phyloP scores from a whole-genome alignment of 2,797 vertebrate species.

The Eutrigla gurnardus region DNA sequence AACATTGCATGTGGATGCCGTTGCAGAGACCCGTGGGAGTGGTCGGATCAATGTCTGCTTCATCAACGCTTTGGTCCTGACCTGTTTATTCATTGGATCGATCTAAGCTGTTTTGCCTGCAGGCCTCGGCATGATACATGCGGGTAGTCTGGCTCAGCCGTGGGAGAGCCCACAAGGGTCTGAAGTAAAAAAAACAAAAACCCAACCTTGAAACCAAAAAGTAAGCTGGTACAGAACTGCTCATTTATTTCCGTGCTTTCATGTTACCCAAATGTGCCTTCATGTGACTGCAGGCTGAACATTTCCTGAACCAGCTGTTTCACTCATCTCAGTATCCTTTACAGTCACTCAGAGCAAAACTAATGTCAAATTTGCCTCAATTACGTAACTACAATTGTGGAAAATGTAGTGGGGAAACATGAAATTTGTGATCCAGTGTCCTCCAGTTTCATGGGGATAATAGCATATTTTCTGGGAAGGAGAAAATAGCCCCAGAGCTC shows the following conservation, averaged over 20 bases:
- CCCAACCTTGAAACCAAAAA: constrained; percentile 22
- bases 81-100: constrained; percentile 76
- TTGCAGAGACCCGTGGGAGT: constrained; percentile 49
- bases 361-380: constrained; percentile 32
- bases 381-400: constrained; percentile 35
- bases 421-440: constrained; percentile 53
- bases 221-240: constrained; percentile 22
- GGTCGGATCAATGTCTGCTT: constrained; percentile 75
- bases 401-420: constrained; percentile 55
- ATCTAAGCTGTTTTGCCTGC: constrained; percentile 62
- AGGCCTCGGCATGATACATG: constrained; percentile 64
- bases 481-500: constrained; percentile 70
- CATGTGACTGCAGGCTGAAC: constrained; percentile 13
- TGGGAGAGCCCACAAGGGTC: constrained; percentile 43
- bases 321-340: constrained; percentile 35
- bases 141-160: constrained; percentile 39
- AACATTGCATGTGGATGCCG: constrained; percentile 52
- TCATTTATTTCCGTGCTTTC: constrained; percentile 31
- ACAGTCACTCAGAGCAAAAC: constrained; percentile 27
- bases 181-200: constrained; percentile 23
- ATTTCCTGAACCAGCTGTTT: constrained; percentile 37
- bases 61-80: constrained; percentile 76
- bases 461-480: constrained; percentile 59
- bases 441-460: constrained; percentile 67
- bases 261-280: constrained; percentile 21